Conservation (phyloP, 2,797 vertebrate genomes). For the Phrynocephalus guinanensis region DNA sequence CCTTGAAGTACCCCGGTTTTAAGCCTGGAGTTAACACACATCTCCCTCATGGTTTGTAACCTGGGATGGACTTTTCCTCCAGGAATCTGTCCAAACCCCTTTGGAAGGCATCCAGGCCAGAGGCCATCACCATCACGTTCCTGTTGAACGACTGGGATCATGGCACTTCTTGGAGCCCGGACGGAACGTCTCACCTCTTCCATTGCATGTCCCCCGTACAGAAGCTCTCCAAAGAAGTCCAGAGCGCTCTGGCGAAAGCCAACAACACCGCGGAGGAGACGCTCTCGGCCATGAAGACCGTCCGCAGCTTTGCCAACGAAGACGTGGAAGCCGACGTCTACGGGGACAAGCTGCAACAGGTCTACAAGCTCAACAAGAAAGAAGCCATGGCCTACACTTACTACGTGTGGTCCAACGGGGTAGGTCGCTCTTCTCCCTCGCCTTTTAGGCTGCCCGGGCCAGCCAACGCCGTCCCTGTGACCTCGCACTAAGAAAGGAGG, state of each 20-base stretch:
- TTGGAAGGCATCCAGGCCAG: too few relatives aligned
- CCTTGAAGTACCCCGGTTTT: too few relatives aligned
- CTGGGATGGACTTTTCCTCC: too few relatives aligned
- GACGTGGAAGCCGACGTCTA: slow-evolving; percentile 85
- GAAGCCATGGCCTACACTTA: slow-evolving; percentile 90
- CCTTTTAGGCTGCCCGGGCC: neutral
- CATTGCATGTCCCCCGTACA: slow-evolving; percentile 56
- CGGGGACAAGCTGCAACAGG: slow-evolving; percentile 83
- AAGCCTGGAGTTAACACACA: too few relatives aligned
- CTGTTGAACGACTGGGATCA: too few relatives aligned
- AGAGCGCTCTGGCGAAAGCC: slow-evolving; percentile 90
- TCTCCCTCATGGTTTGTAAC: too few relatives aligned
- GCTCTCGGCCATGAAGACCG: slow-evolving; percentile 92
- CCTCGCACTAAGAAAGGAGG: too few relatives aligned
- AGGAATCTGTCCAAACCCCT: too few relatives aligned
- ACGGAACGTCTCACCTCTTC: neutral
- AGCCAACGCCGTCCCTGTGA: too few relatives aligned
- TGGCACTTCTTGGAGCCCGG: too few relatives aligned
- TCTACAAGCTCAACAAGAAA: slow-evolving; percentile 90
- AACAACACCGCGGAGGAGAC: slow-evolving; percentile 95
- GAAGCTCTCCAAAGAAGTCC: slow-evolving; percentile 93
- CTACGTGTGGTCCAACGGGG: slow-evolving; percentile 92
- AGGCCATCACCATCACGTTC: too few relatives aligned
- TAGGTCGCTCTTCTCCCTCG: slow-evolving; percentile 72
- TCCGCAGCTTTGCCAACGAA: slow-evolving; percentile 94